These are phyloP conservation scores for Mustelus asterias DNA, from an alignment of 2,113 vertebrate species.

Conservation along the genomic window DNA sequence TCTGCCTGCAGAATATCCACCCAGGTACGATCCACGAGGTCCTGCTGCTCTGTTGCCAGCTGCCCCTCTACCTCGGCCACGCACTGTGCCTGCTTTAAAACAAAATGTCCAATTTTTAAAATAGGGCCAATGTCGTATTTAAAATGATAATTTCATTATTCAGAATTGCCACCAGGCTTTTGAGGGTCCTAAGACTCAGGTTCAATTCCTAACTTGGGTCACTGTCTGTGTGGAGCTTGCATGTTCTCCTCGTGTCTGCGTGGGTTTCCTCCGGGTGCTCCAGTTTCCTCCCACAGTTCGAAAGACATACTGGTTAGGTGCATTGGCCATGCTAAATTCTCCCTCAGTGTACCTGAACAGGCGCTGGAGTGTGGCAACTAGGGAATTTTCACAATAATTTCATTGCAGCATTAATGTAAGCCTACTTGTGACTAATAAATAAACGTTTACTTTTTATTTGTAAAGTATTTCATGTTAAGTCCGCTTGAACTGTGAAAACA, in stretches of 20 bases:
- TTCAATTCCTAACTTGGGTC: too few species aligned
- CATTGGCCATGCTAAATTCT: too few species aligned
- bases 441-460: background rate
- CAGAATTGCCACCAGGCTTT: background rate
- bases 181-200: background rate
- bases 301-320: too few species aligned
- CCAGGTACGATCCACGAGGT: slow-evolving; percentile 92
- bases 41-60: slow-evolving; percentile 86
- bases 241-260: too few species aligned
- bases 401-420: too few species aligned
- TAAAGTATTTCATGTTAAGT: background rate
- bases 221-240: too few species aligned
- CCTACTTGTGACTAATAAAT: too few species aligned
- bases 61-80: slow-evolving; percentile 90
- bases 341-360: too few species aligned
- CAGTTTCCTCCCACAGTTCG: too few species aligned
- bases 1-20: slow-evolving; percentile 95
- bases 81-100: slow-evolving; percentile 95
- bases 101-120: slow-evolving; percentile 49
- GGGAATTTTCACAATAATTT: too few species aligned
- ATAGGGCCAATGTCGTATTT: background rate
- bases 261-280: too few species aligned
- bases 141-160: background rate
- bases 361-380: too few species aligned
- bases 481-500: background rate